Conservation (phyloP, 2,113 vertebrate genomes). For the Cheirogaleus medius region DNA sequence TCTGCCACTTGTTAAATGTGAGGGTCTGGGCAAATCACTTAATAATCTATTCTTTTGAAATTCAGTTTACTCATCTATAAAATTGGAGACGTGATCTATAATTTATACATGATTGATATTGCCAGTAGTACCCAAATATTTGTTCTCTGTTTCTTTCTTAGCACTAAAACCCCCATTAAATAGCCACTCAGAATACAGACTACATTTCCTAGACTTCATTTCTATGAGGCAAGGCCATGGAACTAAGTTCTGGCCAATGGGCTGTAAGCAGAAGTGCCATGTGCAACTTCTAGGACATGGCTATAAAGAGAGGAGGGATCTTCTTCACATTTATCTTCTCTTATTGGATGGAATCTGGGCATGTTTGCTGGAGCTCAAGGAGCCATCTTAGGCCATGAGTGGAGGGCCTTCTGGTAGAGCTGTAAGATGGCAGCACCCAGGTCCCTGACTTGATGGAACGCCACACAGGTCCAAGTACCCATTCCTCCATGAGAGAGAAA, state of each 20-base stretch:
- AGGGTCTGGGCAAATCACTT: neutral
- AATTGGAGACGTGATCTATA: neutral
- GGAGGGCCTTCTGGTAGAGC: neutral
- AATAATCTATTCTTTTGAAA: neutral
- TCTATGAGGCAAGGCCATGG: neutral
- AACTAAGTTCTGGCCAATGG: neutral
- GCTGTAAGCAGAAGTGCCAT: neutral
- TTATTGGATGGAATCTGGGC: neutral
- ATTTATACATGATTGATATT: neutral
- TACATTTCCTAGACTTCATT: neutral
- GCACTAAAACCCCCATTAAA: neutral
- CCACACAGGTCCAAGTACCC: neutral
- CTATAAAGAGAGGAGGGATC: neutral
- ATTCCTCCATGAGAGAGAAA: neutral
- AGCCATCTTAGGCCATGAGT: neutral
- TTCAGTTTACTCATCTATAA: neutral
- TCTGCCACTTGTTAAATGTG: neutral
- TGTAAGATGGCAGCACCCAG: neutral
- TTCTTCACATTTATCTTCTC: neutral
- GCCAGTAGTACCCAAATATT: neutral
- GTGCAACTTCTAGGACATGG: neutral
- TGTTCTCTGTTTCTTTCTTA: neutral
- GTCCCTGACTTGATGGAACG: neutral
- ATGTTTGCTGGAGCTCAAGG: neutral
- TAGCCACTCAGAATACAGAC: neutral